Base-by-base conservation (phyloP, 2,888 invertebrate species). In the Lysandra coridon region DNA sequence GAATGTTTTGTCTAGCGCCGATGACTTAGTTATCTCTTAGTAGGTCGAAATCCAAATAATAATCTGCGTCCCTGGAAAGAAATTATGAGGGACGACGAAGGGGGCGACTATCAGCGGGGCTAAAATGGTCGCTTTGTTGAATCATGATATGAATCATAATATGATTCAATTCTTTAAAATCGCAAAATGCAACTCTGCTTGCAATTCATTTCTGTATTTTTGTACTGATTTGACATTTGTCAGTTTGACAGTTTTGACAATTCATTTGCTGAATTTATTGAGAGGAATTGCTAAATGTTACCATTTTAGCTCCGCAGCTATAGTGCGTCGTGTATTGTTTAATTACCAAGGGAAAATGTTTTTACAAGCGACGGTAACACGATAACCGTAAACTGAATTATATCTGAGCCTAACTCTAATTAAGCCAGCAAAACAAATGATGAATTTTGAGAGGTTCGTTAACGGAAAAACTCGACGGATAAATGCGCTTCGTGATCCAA, bases 371-470 rank as follows among this genome's bases (percentile, higher is more conserved):
- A 73, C 73, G 33, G 40, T 33, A 14, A 62, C n/a, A 5, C 62
- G 17, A 74, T 17, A 23, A 74, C 44, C 23, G n/a, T 57, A 57
- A 57, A 57, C 53, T 57, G 53, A 57, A 57, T 57, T 14, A 33
- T 76, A 10, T 17, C 57, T 17, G 57, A 53, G 76, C 76, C 53
- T 14, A 75, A 33, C 53, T 76, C 76, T 57, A 76, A 76, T 76
- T 76, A 57, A 76, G 30, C 57, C 76, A 75, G 14, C 74, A 49
- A 75, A 75, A 75, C 49, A 53, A 75, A 75, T 76, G 57, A 57
- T 53, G 76, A 30, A 53, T 49, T 75, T 49, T 33, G 76, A 76
- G 76, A 53, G 76, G 33, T 53, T 75, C 75, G 76, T 76, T 76
- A 33, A 53, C 53, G 33, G 53, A 76, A 76, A 76, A 57, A 33